phyloP scores from a whole-genome alignment of 2,888 invertebrate genomes.

The Danaus chrysippus region DNA sequence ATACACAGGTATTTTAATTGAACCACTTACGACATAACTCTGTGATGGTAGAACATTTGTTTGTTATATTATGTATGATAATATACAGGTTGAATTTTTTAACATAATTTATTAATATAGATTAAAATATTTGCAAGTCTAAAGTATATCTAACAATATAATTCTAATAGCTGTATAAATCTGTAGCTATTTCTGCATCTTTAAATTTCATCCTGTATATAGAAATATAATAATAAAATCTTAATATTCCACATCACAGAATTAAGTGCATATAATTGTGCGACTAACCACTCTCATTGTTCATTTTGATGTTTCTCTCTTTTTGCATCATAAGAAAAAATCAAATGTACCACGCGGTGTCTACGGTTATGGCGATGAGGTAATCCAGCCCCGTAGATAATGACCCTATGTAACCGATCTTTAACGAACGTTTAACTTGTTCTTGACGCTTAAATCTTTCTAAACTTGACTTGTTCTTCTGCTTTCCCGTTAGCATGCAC shows the following conservation, averaged over 20 bases:
- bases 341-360: slow-evolving; percentile 97
- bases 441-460: slow-evolving; percentile 5
- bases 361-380: slow-evolving; percentile 95
- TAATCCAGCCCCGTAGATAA: slow-evolving; percentile 79
- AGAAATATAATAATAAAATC: background rate
- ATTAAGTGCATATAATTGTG: slow-evolving; percentile 20
- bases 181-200: too few relatives aligned
- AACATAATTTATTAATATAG: too few relatives aligned
- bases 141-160: too few relatives aligned
- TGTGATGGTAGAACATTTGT: slow-evolving; percentile 12
- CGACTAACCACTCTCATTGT: slow-evolving; percentile 54
- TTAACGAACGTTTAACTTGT: slow-evolving; percentile 22
- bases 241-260: slow-evolving; percentile 22
- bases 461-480: slow-evolving; percentile 2
- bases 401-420: slow-evolving; percentile 46
- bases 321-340: slow-evolving; percentile 86
- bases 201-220: too few relatives aligned
- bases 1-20: background rate
- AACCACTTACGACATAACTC: slow-evolving; percentile 17
- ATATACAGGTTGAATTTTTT: too few relatives aligned
- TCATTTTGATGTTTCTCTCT: slow-evolving; percentile 78
- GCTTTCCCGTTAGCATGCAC: slow-evolving; percentile 2
- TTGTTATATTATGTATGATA: too few relatives aligned
- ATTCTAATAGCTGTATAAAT: slow-evolving; percentile 1
- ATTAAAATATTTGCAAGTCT: too few relatives aligned